These are phyloP conservation scores for Epistrophe grossulariae DNA, from an alignment of 2,888 invertebrate species.

Conservation along the genomic window DNA sequence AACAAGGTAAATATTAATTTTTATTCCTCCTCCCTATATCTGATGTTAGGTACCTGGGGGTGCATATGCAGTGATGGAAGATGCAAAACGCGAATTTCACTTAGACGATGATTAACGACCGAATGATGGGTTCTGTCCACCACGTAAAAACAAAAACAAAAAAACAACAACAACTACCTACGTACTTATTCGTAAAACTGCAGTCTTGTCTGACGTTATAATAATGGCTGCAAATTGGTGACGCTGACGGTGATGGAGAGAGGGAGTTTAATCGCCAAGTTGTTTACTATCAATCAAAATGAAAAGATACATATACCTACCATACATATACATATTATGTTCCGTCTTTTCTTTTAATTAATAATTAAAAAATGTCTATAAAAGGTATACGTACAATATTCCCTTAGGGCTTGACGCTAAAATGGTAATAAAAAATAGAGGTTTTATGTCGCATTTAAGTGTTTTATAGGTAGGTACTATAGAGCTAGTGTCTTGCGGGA, in stretches of 20 bases:
- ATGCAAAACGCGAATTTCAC: slow-evolving; percentile 76
- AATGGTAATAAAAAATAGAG: slow-evolving; percentile 48
- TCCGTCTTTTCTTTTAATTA: slow-evolving; percentile 15
- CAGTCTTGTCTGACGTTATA: slow-evolving; percentile 51
- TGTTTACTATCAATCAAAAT: slow-evolving; percentile 63
- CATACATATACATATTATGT: neutral
- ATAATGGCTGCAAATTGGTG: slow-evolving; percentile 72
- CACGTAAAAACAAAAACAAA: neutral
- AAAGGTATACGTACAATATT: neutral
- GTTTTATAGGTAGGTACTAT: slow-evolving; percentile 45
- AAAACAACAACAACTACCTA: neutral
- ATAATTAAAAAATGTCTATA: slow-evolving; percentile 1
- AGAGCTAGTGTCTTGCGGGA: neutral
- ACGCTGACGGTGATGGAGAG: slow-evolving; percentile 73
- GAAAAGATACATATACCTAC: neutral
- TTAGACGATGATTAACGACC: slow-evolving; percentile 76
- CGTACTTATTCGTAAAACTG: slow-evolving; percentile 4
- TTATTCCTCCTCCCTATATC: slow-evolving; percentile 76
- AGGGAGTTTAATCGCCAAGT: slow-evolving; percentile 66
- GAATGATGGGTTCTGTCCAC: slow-evolving; percentile 69
- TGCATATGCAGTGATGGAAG: slow-evolving; percentile 41
- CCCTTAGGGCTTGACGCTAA: slow-evolving; percentile 14
- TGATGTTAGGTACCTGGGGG: slow-evolving; percentile 4
- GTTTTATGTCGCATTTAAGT: slow-evolving; percentile 32
- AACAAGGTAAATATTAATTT: slow-evolving; percentile 83